Evolutionary conservation across 2,888 invertebrate species (phyloP).

Genomic region (Drosophila bunnanda): DNA sequence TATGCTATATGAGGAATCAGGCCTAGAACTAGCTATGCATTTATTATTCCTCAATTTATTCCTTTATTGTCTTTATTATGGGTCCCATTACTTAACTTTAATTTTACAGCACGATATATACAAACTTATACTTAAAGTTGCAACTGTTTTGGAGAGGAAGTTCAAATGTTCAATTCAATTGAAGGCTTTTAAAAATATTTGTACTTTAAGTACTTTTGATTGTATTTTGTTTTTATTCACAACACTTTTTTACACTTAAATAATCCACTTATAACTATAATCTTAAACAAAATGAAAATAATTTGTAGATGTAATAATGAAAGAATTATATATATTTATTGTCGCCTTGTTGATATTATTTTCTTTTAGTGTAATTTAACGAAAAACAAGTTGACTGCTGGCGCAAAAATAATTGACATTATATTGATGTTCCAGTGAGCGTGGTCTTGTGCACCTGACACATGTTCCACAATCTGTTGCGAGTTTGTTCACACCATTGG

Average conservation of each 20-base stretch:
- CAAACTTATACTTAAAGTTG: no score
- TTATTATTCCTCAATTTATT: no score
- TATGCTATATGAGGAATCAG: no score
- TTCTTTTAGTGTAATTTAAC: conserved; percentile 1
- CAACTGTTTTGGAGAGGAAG: no score
- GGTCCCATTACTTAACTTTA: no score
- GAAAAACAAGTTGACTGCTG: conserved; percentile 51
- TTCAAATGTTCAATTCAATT: no score
- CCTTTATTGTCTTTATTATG: no score
- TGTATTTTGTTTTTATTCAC: background rate
- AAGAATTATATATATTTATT: background rate
- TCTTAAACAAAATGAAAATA: background rate
- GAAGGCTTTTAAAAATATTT: no score
- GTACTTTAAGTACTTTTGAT: no score
- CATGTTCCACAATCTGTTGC: conserved; percentile 36
- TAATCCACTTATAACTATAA: no score
- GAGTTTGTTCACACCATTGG: conserved; percentile 47
- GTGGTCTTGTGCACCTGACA: conserved; percentile 31
- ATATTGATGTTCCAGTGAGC: conserved; percentile 50
- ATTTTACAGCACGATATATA: no score
- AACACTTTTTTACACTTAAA: background rate
- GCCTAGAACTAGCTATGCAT: no score
- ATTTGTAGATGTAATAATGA: background rate
- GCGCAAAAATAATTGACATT: conserved; percentile 67
- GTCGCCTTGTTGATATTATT: background rate